A percentile compares a stretch with the other conserved stretches of the same genome.
phyloP scores from a whole-genome alignment of 2,888 invertebrate species.

The Hyppa rectilinea region DNA sequence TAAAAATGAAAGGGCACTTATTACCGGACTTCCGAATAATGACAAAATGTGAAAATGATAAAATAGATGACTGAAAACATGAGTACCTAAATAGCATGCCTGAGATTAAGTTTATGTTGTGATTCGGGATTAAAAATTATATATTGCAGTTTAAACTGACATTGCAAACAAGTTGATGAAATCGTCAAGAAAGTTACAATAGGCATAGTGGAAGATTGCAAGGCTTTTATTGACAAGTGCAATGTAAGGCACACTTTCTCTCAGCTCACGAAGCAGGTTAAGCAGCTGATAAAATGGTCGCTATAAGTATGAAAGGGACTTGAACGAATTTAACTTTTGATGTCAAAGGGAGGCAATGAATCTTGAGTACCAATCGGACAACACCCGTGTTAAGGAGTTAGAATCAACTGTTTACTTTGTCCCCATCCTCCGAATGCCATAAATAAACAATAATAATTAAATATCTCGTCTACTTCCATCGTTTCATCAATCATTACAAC shows the following conservation, averaged over 20 bases:
- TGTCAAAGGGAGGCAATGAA: not conserved
- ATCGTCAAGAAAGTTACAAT: not conserved
- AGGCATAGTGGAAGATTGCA: not conserved
- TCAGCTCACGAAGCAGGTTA: conserved; percentile 15
- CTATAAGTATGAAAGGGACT: not conserved
- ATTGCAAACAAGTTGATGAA: conserved; percentile 3
- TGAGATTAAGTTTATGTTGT: not conserved
- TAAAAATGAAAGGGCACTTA: not conserved
- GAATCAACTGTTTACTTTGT: not conserved
- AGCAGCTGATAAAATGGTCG: conserved; percentile 4
- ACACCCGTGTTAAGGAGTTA: not conserved
- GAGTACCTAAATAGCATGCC: not conserved
- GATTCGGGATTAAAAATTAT: not conserved
- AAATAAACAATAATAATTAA: conserved; percentile 50
- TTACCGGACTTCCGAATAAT: not conserved
- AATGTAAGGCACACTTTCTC: conserved; percentile 43
- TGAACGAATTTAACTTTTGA: conserved; percentile 13
- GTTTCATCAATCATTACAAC: conserved; percentile 61
- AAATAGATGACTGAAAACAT: not conserved
- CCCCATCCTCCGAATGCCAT: not conserved
- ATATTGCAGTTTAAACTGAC: not conserved
- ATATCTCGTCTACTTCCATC: conserved; percentile 64
- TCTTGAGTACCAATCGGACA: not conserved
- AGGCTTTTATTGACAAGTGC: conserved; percentile 5
- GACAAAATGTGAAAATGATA: no score